Percentiles rank a stretch among this genome's conserved stretches.
Conservation (phyloP, 2,797 vertebrate genomes). For the Cynopterus sphinx region DNA sequence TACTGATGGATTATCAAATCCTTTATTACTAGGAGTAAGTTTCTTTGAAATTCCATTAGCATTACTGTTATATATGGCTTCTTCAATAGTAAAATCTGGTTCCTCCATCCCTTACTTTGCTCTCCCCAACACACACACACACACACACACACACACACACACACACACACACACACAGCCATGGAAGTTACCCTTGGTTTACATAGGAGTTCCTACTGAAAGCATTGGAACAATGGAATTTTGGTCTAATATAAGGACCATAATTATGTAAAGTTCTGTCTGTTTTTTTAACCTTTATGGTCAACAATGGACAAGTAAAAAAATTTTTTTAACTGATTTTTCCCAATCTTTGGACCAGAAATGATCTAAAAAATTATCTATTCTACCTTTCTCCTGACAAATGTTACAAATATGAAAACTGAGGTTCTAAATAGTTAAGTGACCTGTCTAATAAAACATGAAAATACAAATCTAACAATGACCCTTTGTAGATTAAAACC, state of each 20-base stretch:
- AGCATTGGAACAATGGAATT: background rate
- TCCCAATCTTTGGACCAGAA: background rate
- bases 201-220: background rate
- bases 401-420: background rate
- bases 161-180: background rate
- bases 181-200: background rate
- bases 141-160: no score
- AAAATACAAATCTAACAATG: background rate
- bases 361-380: background rate
- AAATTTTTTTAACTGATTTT: slow-evolving; percentile 10
- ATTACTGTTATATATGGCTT: background rate
- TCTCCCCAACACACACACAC: background rate
- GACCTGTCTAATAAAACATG: background rate
- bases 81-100: background rate
- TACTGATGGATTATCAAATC: background rate
- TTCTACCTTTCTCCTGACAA: background rate
- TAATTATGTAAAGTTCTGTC: background rate
- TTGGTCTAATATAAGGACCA: background rate
- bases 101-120: background rate
- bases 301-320: background rate
- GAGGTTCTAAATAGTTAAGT: background rate
- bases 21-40: background rate
- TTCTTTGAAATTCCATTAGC: slow-evolving; percentile 8
- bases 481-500: background rate
- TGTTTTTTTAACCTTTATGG: background rate